Conservation (phyloP, 2,888 invertebrate genomes). For the Catocala sponsa region DNA sequence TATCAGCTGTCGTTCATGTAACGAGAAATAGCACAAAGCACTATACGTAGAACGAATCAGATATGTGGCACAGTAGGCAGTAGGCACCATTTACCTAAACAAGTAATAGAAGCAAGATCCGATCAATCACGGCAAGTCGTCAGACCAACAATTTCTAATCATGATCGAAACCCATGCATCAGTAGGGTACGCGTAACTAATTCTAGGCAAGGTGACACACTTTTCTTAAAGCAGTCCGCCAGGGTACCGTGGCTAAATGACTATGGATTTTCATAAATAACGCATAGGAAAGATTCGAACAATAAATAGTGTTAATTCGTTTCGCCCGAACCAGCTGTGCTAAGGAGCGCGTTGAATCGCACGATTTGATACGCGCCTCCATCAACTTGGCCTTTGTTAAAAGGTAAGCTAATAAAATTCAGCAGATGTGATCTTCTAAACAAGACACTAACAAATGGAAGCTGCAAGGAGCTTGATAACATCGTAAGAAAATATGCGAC, state of each 20-base stretch:
- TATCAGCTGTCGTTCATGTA: too few relatives aligned
- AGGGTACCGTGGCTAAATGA: slow-evolving; percentile 72
- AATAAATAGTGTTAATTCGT: slow-evolving; percentile 84
- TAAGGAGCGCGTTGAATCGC: slow-evolving; percentile 82
- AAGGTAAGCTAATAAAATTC: slow-evolving; percentile 84
- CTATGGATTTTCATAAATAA: slow-evolving; percentile 84
- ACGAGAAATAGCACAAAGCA: too few relatives aligned
- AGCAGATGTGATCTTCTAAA: slow-evolving; percentile 87
- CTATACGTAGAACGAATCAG: too few relatives aligned
- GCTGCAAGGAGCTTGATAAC: slow-evolving; percentile 66
- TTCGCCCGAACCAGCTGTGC: slow-evolving; percentile 83
- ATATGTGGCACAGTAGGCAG: too few relatives aligned
- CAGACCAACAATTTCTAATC: slow-evolving; percentile 45
- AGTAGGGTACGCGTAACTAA: slow-evolving; percentile 78
- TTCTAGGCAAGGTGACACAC: slow-evolving; percentile 84
- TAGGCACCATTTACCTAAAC: slow-evolving; percentile 4
- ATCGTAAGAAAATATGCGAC: slow-evolving; percentile 66
- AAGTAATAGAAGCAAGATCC: slow-evolving; percentile 27
- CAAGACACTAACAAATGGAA: slow-evolving; percentile 85
- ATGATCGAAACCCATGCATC: slow-evolving; percentile 66
- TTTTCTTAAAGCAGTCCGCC: slow-evolving; percentile 66
- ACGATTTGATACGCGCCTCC: slow-evolving; percentile 87
- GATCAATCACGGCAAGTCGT: slow-evolving; percentile 61
- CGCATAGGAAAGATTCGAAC: slow-evolving; percentile 81
- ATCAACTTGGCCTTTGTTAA: slow-evolving; percentile 83